A percentile compares a stretch with the other conserved stretches of the same genome.
Evolutionary conservation across 2,888 invertebrate genomes (phyloP).

Genomic region (Thereva nobilitata): DNA sequence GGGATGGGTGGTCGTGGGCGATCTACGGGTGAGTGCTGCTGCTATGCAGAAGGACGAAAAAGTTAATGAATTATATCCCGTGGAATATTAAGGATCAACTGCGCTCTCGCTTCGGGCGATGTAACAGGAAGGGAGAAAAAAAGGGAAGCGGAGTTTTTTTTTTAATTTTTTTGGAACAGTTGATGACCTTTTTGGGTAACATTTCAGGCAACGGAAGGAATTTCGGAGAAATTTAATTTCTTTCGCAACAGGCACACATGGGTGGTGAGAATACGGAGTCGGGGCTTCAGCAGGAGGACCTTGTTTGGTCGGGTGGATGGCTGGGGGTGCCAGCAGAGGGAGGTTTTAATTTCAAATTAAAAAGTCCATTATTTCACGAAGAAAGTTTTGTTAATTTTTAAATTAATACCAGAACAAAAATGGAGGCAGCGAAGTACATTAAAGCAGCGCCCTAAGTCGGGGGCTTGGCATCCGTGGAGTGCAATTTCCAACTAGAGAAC

Average conservation of each 20-base stretch:
- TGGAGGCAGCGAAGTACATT: conserved; percentile 19
- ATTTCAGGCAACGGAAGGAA: too few species aligned
- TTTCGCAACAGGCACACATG: too few species aligned
- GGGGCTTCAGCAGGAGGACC: not conserved
- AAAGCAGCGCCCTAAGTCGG: conserved; percentile 4
- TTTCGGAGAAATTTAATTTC: too few species aligned
- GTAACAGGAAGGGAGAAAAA: not conserved
- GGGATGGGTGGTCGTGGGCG: too few species aligned
- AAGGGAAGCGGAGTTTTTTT: conserved; percentile 12
- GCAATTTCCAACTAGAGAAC: not conserved
- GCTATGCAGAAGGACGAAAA: not conserved
- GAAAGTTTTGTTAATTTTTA: conserved; percentile 25
- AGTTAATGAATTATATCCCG: conserved; percentile 29
- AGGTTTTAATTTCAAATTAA: conserved; percentile 4
- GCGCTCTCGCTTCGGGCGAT: not conserved
- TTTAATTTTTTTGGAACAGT: not conserved
- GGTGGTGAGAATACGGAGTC: not conserved
- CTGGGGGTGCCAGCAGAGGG: not conserved
- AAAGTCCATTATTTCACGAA: conserved; percentile 1
- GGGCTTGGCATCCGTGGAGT: not conserved
- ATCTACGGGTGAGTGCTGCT: too few species aligned
- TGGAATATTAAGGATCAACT: conserved; percentile 23
- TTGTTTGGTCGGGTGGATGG: not conserved
- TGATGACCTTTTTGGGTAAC: too few species aligned
- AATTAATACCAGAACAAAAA: not conserved